These are phyloP conservation scores for Lithophane leautieri DNA, from an alignment of 2,888 invertebrate species.

Conservation along the genomic window DNA sequence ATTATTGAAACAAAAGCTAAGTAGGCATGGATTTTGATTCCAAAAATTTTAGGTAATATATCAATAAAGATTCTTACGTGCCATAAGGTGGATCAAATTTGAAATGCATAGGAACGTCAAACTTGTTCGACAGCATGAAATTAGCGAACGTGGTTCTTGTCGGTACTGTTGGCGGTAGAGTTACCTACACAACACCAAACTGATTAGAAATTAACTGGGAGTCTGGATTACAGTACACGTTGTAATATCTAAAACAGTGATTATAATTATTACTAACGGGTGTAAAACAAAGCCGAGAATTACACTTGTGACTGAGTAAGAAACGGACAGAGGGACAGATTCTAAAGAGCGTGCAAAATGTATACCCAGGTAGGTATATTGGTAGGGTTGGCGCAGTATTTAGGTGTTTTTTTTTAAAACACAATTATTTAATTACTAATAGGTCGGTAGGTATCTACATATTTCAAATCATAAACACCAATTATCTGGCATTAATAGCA, in stretches of 20 bases:
- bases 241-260: background rate
- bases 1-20: background rate
- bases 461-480: too few relatives aligned
- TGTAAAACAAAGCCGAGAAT: background rate
- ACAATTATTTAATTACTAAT: too few relatives aligned
- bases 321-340: too few relatives aligned
- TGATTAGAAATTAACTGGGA: background rate
- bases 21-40: background rate
- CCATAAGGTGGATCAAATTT: conserved; percentile 80
- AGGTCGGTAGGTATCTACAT: too few relatives aligned
- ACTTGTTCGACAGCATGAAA: conserved; percentile 85
- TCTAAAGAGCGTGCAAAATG: too few relatives aligned
- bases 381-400: too few relatives aligned
- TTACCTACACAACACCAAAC: conserved; percentile 71
- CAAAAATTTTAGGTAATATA: background rate
- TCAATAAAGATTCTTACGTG: conserved; percentile 77
- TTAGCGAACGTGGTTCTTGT: conserved; percentile 83
- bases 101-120: conserved; percentile 83
- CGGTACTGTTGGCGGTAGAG: conserved; percentile 87
- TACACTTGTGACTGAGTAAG: too few relatives aligned
- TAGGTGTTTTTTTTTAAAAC: too few relatives aligned
- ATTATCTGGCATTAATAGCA: too few relatives aligned
- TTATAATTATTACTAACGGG: background rate
- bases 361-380: too few relatives aligned
- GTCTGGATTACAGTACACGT: background rate